Base-by-base conservation (phyloP, 2,113 vertebrate species). In the Chlorocebus sabaeus region DNA sequence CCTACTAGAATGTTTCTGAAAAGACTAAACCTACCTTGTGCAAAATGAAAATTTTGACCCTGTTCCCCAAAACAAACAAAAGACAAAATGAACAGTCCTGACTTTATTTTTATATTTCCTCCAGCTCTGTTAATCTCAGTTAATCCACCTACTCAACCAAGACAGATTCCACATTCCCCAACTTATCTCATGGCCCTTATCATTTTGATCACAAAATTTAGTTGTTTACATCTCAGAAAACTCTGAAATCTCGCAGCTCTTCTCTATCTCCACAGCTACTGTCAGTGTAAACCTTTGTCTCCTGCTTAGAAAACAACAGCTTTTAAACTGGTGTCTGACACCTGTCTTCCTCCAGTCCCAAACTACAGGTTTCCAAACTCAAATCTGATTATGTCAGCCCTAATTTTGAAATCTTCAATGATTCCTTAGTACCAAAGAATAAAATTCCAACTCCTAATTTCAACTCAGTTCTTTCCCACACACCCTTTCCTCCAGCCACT, bases 401-500 rank as follows among this genome's bases (percentile, higher is more conserved):
- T 75, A 89, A 73, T 82, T 93, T 89, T 43, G 94, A 94, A 97
- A 45, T 84, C 57, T 81, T 84, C 38, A 90, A 43, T 55, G 79
- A 84, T 50, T 85, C 8, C 38, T 48, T 30, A 88, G 14, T 32
- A 4, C 32, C 88, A 70, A 92, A 12, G 30, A 43, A 38, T 70
- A 88, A 93, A 87, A 64, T 35, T 80, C 25, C 78, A 96, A 93
- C 5, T 89, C 72, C 38, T 93, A 25, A 81, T 88, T 76, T 55
- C 40, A 79, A 90, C 38, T 22, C 5, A 6, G 35, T 1, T n/a
- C 43, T 72, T 23, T n/a, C 40, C 73, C 25, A 18, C 27, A 30
- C 3, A 61, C 50, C 64, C 30, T 72, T 70, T 73, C 25, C 40
- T 43, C 70, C 52, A 75, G 73, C 6, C 35, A 85, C n/a, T 32